Evolutionary conservation across 30 jellyfish, hydroid and myxozoan genomes (phyloP), one percentile per base, ranked within the genome.

Genomic region (Sanderia malayensis): DNA sequence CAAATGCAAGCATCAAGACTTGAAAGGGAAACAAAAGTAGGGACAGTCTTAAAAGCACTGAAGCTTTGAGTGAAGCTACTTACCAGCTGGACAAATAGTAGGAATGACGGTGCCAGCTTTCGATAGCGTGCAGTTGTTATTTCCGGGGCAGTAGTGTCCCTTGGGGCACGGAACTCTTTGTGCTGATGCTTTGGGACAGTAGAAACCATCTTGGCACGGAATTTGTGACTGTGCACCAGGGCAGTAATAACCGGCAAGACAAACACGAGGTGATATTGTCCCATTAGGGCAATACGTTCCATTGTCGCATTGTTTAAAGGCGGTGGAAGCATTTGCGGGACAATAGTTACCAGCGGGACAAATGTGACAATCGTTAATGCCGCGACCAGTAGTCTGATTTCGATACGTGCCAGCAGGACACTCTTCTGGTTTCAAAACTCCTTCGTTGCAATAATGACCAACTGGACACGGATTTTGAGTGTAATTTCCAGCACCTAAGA

Each of bases 291-390:
- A 89, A 65, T 13, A 82, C 10, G 95, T 74, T 60, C 97, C 97
- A 57, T 89, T 89, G 22, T 71, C 17, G 45, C 97, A 89, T 31
- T 88, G 97, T 18, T 37, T 59, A 17, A 53, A 70, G 32, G 82
- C 64, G 23, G 84, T 75, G 26, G 97, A 89, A 27, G 84, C 93
- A 44, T 76, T 82, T 13, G 21, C 7, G 20, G 97, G 97, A 65
- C 97, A 89, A 72, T 82, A 89, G 79, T 75, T 83, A 19, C 97
- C 97, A 67, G 95, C 91, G 4, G 97, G 97, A 58, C 97, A 89
- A 15, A 52, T 34, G 41, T 26, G 49, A 60, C 97, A 89, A 13
- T 89, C 95, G 8, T 33, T 22, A n/a, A 89, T 69, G 37, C 37
- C 31, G 44, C 82, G 73, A 11, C 86, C 95, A 11, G 81, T 85